phyloP scores from a whole-genome alignment of 1,140 invertebrate genomes.

The Drosophila kohkoa region DNA sequence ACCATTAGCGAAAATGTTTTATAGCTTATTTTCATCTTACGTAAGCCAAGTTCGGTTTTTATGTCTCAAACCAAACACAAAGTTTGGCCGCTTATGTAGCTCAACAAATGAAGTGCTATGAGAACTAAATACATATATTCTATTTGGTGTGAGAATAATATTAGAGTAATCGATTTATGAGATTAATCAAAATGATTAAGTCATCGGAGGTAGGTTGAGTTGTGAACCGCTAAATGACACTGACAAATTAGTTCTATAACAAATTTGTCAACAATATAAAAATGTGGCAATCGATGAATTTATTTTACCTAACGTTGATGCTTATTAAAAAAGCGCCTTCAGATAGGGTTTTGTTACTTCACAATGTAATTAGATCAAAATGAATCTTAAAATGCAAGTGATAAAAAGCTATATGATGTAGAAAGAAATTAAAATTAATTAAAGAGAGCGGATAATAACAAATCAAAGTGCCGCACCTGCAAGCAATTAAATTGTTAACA shows the following conservation, averaged over 20 bases:
- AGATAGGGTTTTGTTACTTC: too few species aligned
- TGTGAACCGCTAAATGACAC: conserved; percentile 23
- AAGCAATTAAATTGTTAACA: not conserved
- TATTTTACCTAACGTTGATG: too few species aligned
- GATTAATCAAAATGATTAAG: conserved; percentile 3
- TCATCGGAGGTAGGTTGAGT: conserved; percentile 3
- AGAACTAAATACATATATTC: too few species aligned
- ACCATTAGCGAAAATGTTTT: conserved; percentile 31
- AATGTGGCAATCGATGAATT: not conserved
- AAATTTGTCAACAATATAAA: conserved; percentile 13
- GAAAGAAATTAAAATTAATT: not conserved
- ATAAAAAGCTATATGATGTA: too few species aligned
- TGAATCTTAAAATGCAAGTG: too few species aligned
- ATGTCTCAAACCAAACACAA: not conserved
- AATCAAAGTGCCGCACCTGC: not conserved
- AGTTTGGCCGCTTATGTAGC: not conserved
- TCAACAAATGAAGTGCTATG: conserved; percentile 14
- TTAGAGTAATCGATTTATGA: conserved; percentile 14
- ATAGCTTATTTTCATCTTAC: conserved; percentile 4
- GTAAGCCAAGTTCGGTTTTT: not conserved
- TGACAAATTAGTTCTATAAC: conserved; percentile 22
- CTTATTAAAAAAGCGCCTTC: too few species aligned
- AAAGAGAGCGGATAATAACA: not conserved
- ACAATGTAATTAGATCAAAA: too few species aligned
- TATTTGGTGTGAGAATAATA: not conserved